Evolutionary conservation across 2,113 vertebrate genomes (phyloP), one percentile per base, ranked within the genome.

Genomic region (Guaruba guarouba): DNA sequence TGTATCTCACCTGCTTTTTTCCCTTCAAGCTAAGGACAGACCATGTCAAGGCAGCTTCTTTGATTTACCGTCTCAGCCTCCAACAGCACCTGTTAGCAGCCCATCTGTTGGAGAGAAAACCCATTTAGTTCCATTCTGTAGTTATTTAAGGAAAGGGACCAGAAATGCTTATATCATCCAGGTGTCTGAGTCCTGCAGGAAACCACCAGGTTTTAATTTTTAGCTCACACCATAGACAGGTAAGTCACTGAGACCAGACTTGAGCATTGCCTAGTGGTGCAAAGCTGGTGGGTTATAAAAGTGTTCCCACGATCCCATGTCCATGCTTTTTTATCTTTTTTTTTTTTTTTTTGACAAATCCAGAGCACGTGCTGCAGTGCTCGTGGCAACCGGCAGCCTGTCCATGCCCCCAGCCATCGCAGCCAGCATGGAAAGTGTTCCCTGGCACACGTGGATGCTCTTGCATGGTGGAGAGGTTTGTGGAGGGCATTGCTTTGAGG

Each of bases 81-180:
- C 44, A 64, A 35, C 51, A 86, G 79, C 85, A 86, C 76, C 90
- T 90, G 86, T 77, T 85, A 88, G 82, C 86, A 90, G 61, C 90
- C 88, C 82, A 78, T 94, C 64, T 86, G 77, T 27, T 92, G 62
- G 80, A 81, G 51, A 90, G 79, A 92, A 90, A 94, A 81, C 64
- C 68, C 63, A 19, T 75, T 86, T 83, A 75, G 71, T 62, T 95
- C 67, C 17, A 4, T 66, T 95, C 39, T 71, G 64, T 59, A 64
- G 17, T 88, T 88, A 62, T 75, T 90, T 90, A 68, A 92, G 55
- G 86, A 83, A 87, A 71, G 29, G 11, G 73, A 89, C 17, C 1
- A 41, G 62, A 87, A 86, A 68, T 61, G 8, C 20, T 90, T 41
- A 25, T 80, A 43, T 88, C 64, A 31, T 69, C 54, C 74, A 68